Base-by-base conservation (phyloP, 2,888 invertebrate species). In the Chymomyza caudatula region DNA sequence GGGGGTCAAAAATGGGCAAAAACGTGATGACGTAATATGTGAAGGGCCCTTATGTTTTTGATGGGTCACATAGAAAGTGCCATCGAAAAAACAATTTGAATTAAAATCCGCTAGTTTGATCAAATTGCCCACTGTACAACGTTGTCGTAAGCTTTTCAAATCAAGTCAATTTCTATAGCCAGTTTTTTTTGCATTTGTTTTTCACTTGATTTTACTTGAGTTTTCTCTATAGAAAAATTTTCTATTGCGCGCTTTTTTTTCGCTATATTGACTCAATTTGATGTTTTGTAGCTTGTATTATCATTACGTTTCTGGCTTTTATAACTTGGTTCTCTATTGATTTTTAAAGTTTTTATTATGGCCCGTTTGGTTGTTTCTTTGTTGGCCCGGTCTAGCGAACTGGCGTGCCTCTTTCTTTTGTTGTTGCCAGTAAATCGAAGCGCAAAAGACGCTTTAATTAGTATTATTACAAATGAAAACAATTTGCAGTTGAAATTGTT, bases 391-490 rank as follows among this genome's bases (percentile, higher is more conserved):
- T 8, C 29, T 37, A n/a, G n/a, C n/a, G n/a, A n/a, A n/a, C n/a
- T n/a, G n/a, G n/a, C n/a, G 19, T 61, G 42, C n/a, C 29, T 17
- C 23, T 44, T 61, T 60, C 63, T 72, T 63, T 59, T 66, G 44
- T 57, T 66, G 60, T 54, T 57, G 29, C 47, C 19, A 47, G 25
- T 60, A 44, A 76, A 67, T 70, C 60, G 61, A 65, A 65, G 64
- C 29, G 44, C 55, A 69, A 63, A 55, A 43, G n/a, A n/a, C n/a
- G 76, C 71, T 77, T 77, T 83, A 80, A 80, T 80, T 85, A 80
- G 84, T 83, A 74, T 80, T 72, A 72, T 81, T 81, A 79, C 78
- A 68, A 83, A 77, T 62, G 71, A 80, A 81, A 80, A 84, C 81
- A 80, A 85, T 80, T 84, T 71, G 71, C 68, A 73, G 69, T 69